Evolutionary conservation across 2,888 invertebrate species (phyloP), one percentile per base, ranked within the genome.

Genomic region (Ganaspis brasiliensis): DNA sequence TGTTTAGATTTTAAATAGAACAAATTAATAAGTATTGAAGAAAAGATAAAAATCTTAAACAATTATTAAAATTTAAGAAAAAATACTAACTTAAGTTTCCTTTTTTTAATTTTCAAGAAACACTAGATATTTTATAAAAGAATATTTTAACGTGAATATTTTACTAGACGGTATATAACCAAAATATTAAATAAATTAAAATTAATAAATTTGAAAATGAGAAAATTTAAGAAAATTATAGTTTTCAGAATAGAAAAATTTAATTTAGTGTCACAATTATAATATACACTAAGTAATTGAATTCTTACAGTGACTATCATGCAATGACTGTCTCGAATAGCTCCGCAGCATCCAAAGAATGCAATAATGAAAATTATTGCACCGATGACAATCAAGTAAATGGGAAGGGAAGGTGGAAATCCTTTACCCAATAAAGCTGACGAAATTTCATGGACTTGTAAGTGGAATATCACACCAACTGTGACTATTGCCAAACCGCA

Each of bases 401-500:
- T 93, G 1, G 0, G 95, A 93, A 52, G 89, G 74, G 94, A 91
- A 12, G 93, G 91, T 37, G 77, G 45, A 4, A 76, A 16, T 4
- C 75, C 76, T 3, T 89, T 87, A 59, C 93, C 91, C 78, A 93
- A 88, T n/a, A n/a, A n/a, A 70, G 92, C 91, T 73, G 92, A 89
- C 80, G 92, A 19, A 2, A 79, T 1, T 21, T 80, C 67, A 26
- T 84, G 26, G 0, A 82, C 72, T 89, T 94, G 93, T 55, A 95
- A 90, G 82, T 95, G 93, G 85, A 94, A 93, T 35, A 95, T 89
- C 2, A 94, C 93, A 45, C 96, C 96, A 77, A 95, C 92, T 40
- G 94, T 93, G 76, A 96, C 92, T 79, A 96, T 92, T 37, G 94
- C 94, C 82, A 96, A 92, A 73, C 96, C 96, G 84, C 95, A 94